phyloP scores from a whole-genome alignment of 2,888 invertebrate species.

The Cryptocephalus primarius region DNA sequence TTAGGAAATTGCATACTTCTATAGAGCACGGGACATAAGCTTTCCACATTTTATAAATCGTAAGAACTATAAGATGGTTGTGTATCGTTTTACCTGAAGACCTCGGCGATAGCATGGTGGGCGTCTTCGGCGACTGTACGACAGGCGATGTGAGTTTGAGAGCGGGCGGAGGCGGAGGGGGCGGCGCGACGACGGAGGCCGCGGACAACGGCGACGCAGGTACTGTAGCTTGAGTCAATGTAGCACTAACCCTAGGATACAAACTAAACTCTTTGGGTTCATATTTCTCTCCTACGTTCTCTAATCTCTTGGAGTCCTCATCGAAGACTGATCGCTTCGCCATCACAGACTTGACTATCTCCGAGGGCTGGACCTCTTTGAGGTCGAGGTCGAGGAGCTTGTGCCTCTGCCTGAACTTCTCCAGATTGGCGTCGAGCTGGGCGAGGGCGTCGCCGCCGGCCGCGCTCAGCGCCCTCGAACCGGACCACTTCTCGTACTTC shows the following conservation, averaged over 20 bases:
- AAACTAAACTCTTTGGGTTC: slow-evolving; percentile 50
- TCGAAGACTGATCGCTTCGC: slow-evolving; percentile 92
- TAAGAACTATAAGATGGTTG: no score
- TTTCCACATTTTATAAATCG: no score
- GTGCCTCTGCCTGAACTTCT: slow-evolving; percentile 50
- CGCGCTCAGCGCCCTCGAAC: slow-evolving; percentile 50
- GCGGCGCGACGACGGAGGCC: neutral
- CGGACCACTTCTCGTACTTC: slow-evolving; percentile 85
- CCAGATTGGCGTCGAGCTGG: slow-evolving; percentile 43
- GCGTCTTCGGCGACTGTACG: slow-evolving; percentile 27
- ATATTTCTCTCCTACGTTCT: slow-evolving; percentile 76
- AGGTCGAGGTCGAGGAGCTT: slow-evolving; percentile 67
- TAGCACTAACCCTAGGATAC: slow-evolving; percentile 21
- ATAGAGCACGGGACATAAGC: no score
- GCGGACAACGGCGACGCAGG: slow-evolving; percentile 4
- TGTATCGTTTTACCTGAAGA: slow-evolving; percentile 15
- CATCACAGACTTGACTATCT: slow-evolving; percentile 83
- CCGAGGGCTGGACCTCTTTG: slow-evolving; percentile 66
- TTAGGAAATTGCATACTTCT: no score
- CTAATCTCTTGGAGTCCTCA: slow-evolving; percentile 86
- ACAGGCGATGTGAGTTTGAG: slow-evolving; percentile 22
- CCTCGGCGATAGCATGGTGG: slow-evolving; percentile 31
- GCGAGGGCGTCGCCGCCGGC: slow-evolving; percentile 43
- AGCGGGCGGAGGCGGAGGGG: slow-evolving; percentile 21
- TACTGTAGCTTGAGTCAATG: neutral